Evolutionary conservation across 2,888 invertebrate genomes (phyloP).

Genomic region (Diadegma fenestrale): DNA sequence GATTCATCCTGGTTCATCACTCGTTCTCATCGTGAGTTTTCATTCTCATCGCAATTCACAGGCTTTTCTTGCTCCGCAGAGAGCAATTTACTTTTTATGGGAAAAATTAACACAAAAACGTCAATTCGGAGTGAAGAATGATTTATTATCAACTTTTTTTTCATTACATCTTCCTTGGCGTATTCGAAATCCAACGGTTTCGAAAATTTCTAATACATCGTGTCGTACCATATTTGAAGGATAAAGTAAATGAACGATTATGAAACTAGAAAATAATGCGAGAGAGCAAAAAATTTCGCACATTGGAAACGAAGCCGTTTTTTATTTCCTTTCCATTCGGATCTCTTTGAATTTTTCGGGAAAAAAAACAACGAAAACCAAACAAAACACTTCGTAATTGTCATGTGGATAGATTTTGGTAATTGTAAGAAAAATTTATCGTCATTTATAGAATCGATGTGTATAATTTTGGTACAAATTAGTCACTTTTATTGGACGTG

Average conservation of each 20-base stretch:
- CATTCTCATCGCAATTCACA: conserved; percentile 4
- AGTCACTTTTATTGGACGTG: background rate
- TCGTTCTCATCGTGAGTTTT: too few relatives aligned
- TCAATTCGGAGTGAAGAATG: background rate
- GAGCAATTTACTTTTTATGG: too few relatives aligned
- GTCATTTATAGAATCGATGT: background rate
- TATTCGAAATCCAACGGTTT: background rate
- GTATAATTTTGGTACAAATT: background rate
- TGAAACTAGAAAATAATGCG: too few relatives aligned
- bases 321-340: background rate
- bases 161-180: background rate
- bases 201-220: background rate
- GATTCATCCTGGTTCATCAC: conserved; percentile 40
- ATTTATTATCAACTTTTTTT: background rate
- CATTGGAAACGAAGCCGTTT: background rate
- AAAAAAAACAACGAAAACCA: too few relatives aligned
- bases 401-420: background rate
- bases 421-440: background rate
- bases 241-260: too few relatives aligned
- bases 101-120: background rate
- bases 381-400: background rate
- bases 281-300: too few relatives aligned
- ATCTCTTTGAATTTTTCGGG: background rate
- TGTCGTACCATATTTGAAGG: background rate
- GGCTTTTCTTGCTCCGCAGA: too few relatives aligned